A percentile compares a stretch with the other conserved stretches of the same genome.
Evolutionary conservation across 2,888 invertebrate genomes (phyloP).

Genomic region (Harpalus rufipes): DNA sequence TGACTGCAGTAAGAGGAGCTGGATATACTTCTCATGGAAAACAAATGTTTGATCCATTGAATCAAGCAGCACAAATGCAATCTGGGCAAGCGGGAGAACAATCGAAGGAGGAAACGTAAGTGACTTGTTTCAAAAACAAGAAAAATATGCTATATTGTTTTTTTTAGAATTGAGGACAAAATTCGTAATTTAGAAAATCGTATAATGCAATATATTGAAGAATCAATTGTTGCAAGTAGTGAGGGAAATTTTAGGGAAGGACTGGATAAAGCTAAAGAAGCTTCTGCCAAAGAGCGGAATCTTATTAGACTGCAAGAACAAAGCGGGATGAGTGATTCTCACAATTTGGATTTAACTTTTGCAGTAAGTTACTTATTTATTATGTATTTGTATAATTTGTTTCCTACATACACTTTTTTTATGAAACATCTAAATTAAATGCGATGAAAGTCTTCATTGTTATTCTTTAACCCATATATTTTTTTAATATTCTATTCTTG

Average conservation of each 20-base stretch:
- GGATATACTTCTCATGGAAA: slow-evolving; percentile 92
- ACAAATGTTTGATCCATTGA: slow-evolving; percentile 87
- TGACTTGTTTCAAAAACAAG: slow-evolving; percentile 59
- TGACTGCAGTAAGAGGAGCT: slow-evolving; percentile 97
- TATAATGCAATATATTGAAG: slow-evolving; percentile 93
- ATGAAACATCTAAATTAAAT: no score
- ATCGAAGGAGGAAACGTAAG: slow-evolving; percentile 89
- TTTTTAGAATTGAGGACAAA: slow-evolving; percentile 91
- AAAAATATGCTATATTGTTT: neutral
- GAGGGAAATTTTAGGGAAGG: slow-evolving; percentile 83
- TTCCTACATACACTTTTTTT: no score
- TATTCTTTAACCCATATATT: no score
- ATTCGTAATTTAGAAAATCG: slow-evolving; percentile 92
- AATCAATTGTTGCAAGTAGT: slow-evolving; percentile 87
- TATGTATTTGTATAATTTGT: neutral
- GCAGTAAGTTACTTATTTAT: slow-evolving; percentile 81
- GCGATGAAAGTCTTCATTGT: no score
- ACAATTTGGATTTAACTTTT: slow-evolving; percentile 97
- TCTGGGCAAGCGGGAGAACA: slow-evolving; percentile 82
- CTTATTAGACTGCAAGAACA: slow-evolving; percentile 95
- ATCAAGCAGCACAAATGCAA: slow-evolving; percentile 80
- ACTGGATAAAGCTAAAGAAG: slow-evolving; percentile 96
- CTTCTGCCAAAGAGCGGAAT: slow-evolving; percentile 94
- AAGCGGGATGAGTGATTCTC: slow-evolving; percentile 91
- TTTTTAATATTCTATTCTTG: no score